A percentile compares a stretch with the other conserved stretches of the same genome.
phyloP scores from a whole-genome alignment of 2,888 invertebrate species.

The Hirtodrosophila histrioides region DNA sequence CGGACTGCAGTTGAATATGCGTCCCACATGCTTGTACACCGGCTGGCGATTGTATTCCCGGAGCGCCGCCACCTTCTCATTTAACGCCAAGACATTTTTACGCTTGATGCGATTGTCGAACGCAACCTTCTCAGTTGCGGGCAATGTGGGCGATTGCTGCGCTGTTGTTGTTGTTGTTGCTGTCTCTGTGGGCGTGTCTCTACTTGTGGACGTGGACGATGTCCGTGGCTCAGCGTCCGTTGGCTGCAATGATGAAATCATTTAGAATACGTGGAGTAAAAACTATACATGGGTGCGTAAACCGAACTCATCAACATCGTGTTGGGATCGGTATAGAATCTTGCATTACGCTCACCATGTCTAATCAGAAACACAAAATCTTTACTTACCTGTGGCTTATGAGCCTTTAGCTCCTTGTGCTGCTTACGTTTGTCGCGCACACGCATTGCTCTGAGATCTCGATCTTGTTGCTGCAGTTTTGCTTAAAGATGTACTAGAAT shows the following conservation, averaged over 20 bases:
- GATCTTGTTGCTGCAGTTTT: constrained; percentile 4
- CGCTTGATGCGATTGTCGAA: constrained; percentile 83
- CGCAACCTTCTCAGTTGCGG: constrained; percentile 71
- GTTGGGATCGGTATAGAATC: too few species aligned
- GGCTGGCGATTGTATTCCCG: constrained; percentile 82
- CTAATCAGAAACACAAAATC: neutral
- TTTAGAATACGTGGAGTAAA: neutral
- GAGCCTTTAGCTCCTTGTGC: constrained; percentile 50
- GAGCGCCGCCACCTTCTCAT: constrained; percentile 82
- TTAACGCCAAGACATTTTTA: constrained; percentile 82
- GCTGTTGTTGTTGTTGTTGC: constrained; percentile 7
- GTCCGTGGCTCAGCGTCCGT: constrained; percentile 22
- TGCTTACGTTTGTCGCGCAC: constrained; percentile 67
- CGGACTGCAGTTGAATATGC: constrained; percentile 82
- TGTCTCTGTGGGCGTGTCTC: neutral
- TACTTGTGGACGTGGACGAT: constrained; percentile 23
- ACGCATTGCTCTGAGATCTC: constrained; percentile 53
- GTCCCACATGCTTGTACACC: constrained; percentile 82
- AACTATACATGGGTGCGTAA: too few species aligned
- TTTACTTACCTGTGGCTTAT: constrained; percentile 45
- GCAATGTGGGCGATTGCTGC: constrained; percentile 39
- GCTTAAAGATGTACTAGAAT: constrained; percentile 14
- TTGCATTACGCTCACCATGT: too few species aligned
- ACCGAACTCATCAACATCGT: too few species aligned
- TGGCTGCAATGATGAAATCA: constrained; percentile 19